Conservation (phyloP, 2,797 vertebrate genomes). For the Scolopax rusticola region DNA sequence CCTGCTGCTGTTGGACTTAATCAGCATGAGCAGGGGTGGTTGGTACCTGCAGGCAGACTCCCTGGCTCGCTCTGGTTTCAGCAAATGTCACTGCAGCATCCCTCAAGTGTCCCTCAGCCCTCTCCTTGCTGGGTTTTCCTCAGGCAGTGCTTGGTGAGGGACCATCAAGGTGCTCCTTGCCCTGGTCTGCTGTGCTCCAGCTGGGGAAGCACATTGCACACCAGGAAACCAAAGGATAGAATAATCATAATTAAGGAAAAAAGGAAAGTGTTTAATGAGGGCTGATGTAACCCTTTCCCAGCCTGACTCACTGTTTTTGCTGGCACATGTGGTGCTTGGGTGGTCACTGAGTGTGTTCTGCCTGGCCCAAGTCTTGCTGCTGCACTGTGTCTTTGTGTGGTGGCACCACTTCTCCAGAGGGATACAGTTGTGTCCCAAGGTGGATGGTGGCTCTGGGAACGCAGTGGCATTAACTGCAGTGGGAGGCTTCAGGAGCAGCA, state of each 20-base stretch:
- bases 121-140: neutral
- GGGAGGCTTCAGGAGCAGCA: neutral
- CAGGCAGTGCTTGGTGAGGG: neutral
- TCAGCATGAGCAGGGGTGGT: neutral
- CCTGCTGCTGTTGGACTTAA: neutral
- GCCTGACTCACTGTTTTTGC: neutral
- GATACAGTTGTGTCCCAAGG: neutral
- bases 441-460: rapidly evolving
- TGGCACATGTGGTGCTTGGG: rapidly evolving
- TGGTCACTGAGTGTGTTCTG: neutral
- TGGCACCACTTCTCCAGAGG: neutral
- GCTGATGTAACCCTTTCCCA: neutral
- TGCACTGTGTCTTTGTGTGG: rapidly evolving
- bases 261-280: neutral
- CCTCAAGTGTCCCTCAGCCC: neutral
- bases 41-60: neutral
- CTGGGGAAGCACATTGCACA: neutral
- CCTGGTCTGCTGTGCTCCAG: neutral
- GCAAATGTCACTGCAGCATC: neutral
- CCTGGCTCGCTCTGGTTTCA: neutral
- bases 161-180: neutral
- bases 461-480: neutral
- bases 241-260: neutral
- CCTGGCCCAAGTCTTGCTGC: neutral
- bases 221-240: neutral